Evolutionary conservation across 2,797 vertebrate genomes (phyloP).

Genomic region (Columba guinea): DNA sequence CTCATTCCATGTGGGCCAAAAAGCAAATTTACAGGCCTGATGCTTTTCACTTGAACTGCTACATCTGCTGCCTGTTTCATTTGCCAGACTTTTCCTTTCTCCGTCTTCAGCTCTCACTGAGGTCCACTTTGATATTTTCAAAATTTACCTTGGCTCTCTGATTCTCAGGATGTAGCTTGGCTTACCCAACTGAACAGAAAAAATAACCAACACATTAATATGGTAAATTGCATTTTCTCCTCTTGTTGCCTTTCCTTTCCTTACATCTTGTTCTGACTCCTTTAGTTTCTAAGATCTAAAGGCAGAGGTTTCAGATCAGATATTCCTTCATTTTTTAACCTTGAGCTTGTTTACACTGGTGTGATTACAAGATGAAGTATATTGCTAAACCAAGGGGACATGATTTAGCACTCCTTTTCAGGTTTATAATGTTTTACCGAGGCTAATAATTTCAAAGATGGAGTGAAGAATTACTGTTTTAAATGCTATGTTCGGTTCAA

Average conservation of each 20-base stretch:
- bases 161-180: neutral
- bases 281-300: neutral
- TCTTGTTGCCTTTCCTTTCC: neutral
- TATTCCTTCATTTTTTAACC: neutral
- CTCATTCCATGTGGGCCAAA: neutral
- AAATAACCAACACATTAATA: neutral
- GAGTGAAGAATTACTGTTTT: neutral
- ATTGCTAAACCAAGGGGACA: neutral
- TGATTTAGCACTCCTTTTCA: neutral
- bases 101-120: neutral
- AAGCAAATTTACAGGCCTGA: neutral
- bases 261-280: neutral
- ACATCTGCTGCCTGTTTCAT: neutral
- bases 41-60: neutral
- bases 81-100: neutral
- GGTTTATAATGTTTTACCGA: neutral
- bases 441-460: neutral
- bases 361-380: neutral
- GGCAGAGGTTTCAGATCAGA: neutral
- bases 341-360: neutral
- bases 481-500: neutral
- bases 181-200: neutral
- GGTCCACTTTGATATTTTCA: neutral
- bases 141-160: neutral
- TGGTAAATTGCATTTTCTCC: neutral